Conservation (phyloP, 2,113 vertebrate genomes). For the Pholis gunnellus region DNA sequence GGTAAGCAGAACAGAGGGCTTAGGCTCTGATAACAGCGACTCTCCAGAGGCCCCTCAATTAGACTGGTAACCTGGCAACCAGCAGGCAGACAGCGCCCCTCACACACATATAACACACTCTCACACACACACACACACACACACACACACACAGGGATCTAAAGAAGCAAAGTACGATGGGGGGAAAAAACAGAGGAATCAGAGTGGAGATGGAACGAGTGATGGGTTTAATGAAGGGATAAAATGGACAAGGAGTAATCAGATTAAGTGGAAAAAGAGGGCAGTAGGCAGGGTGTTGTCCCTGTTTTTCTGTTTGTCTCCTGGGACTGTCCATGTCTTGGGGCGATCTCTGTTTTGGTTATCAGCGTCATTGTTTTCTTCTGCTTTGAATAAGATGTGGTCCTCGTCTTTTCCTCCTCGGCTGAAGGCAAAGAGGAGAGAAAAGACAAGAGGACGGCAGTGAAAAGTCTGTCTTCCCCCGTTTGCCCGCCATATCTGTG, state of each 20-base stretch:
- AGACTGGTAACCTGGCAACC: slow-evolving; percentile 86
- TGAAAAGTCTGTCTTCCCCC: background rate
- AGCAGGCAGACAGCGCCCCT: slow-evolving; percentile 76
- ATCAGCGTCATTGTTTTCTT: slow-evolving; percentile 2
- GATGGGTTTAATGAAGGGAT: slow-evolving; percentile 35
- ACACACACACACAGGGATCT: slow-evolving; percentile 25
- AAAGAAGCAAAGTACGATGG: slow-evolving; percentile 39
- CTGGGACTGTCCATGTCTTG: slow-evolving; percentile 13
- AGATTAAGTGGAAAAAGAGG: slow-evolving; percentile 31
- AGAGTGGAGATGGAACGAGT: slow-evolving; percentile 3
- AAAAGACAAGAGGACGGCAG: background rate
- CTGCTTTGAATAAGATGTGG: slow-evolving; percentile 27
- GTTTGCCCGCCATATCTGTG: slow-evolving; percentile 7
- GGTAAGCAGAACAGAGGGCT: slow-evolving; percentile 63
- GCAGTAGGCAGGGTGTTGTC: slow-evolving; percentile 16
- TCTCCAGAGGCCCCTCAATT: slow-evolving; percentile 84
- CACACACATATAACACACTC: slow-evolving; percentile 28
- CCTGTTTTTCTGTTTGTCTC: slow-evolving; percentile 19
- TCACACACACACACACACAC: slow-evolving; percentile 14
- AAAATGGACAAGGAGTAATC: slow-evolving; percentile 25
- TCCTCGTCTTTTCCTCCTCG: background rate
- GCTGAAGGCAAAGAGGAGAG: background rate
- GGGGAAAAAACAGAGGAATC: slow-evolving; percentile 1
- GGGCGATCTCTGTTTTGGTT: background rate
- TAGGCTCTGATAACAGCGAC: slow-evolving; percentile 76